A percentile compares a stretch with the other conserved stretches of the same genome.
Conservation (phyloP, 2,113 vertebrate species). For the Hippocampus zosterae region DNA sequence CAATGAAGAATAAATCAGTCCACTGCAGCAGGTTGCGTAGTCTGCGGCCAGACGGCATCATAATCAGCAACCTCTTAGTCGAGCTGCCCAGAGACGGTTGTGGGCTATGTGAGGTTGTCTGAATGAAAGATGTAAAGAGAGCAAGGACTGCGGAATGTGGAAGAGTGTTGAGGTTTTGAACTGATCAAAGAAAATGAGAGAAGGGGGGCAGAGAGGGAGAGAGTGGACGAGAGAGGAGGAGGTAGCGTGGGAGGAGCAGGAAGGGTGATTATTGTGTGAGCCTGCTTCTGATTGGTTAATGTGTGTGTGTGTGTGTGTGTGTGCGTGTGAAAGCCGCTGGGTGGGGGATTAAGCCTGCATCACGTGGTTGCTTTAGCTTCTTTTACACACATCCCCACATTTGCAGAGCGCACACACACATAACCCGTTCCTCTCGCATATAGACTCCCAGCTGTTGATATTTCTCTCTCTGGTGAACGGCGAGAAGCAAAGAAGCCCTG, state of each 20-base stretch:
- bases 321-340: slow-evolving; percentile 41
- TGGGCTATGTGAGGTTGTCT: slow-evolving; percentile 4
- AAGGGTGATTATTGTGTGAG: slow-evolving; percentile 48
- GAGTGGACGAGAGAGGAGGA: slow-evolving; percentile 5
- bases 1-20: background rate
- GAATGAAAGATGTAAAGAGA: slow-evolving; percentile 25
- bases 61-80: slow-evolving; percentile 53
- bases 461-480: slow-evolving; percentile 33
- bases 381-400: slow-evolving; percentile 59
- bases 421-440: slow-evolving; percentile 34
- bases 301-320: slow-evolving; percentile 21
- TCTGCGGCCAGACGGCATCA: slow-evolving; percentile 12
- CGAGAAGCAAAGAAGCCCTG: slow-evolving; percentile 7
- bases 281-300: slow-evolving; percentile 43
- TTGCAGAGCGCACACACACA: slow-evolving; percentile 31
- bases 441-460: slow-evolving; percentile 60
- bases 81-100: slow-evolving; percentile 22
- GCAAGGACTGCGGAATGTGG: slow-evolving; percentile 41
- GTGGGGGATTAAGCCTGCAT: slow-evolving; percentile 62
- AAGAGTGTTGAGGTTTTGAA: slow-evolving; percentile 46
- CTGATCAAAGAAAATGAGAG: slow-evolving; percentile 50
- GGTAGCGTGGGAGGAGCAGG: slow-evolving; percentile 16
- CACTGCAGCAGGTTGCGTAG: slow-evolving; percentile 22
- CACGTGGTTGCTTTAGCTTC: slow-evolving; percentile 70
- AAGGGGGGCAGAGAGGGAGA: slow-evolving; percentile 27